phyloP scores from a whole-genome alignment of 2,888 invertebrate species.

The Dryococelus australis region DNA sequence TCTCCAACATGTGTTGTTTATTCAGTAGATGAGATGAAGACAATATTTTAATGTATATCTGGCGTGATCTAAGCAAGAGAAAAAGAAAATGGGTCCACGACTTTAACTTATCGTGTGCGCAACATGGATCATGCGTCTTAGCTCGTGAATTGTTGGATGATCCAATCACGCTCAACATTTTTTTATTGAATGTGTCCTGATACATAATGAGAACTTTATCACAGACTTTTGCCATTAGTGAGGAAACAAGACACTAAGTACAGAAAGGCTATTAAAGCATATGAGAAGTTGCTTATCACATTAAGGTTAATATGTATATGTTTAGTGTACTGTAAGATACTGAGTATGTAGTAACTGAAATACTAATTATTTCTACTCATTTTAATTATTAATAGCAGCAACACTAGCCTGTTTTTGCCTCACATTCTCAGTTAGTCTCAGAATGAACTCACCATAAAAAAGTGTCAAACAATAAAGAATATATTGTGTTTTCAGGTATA shows the following conservation, averaged over 20 bases:
- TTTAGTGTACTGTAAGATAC: background rate
- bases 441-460: background rate
- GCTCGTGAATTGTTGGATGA: slow-evolving; percentile 20
- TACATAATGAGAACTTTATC: background rate
- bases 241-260: slow-evolving; percentile 25
- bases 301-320: background rate
- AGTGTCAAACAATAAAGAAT: no score
- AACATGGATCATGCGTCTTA: background rate
- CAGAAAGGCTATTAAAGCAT: background rate
- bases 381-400: background rate
- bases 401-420: background rate
- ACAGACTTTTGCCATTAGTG: background rate
- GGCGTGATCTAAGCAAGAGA: background rate
- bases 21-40: background rate
- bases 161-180: background rate
- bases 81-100: background rate
- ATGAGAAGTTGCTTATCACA: slow-evolving; percentile 22
- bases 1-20: no score
- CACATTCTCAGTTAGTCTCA: background rate
- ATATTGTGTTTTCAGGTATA: background rate
- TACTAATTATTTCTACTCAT: background rate
- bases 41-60: background rate
- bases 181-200: slow-evolving; percentile 10
- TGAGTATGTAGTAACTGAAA: background rate
- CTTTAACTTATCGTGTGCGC: background rate